Evolutionary conservation across 2,113 vertebrate species (phyloP).

Genomic region (Silurus glanis): DNA sequence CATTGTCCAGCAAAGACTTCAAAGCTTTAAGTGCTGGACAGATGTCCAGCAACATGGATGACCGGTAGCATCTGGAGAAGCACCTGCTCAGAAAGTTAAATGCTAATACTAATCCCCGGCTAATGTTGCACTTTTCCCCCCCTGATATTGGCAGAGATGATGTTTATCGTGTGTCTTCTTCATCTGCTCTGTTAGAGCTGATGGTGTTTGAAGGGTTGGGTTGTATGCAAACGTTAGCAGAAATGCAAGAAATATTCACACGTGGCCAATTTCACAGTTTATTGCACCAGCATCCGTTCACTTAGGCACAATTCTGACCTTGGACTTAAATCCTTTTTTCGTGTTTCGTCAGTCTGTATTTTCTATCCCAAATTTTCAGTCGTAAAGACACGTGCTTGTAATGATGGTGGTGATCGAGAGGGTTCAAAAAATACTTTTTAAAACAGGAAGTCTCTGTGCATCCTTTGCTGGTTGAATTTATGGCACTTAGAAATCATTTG

Average conservation of each 20-base stretch:
- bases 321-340: not conserved
- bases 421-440: no score
- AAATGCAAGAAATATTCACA: not conserved
- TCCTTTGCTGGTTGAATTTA: no score
- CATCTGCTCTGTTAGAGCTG: constrained; percentile 15
- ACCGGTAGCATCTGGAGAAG: constrained; percentile 10
- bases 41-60: constrained; percentile 4
- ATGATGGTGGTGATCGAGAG: not conserved
- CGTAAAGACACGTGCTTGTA: not conserved
- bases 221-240: not conserved
- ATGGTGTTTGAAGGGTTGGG: not conserved
- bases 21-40: constrained; percentile 24
- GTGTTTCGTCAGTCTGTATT: not conserved
- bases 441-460: no score
- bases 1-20: not conserved
- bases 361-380: not conserved
- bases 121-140: not conserved
- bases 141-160: not conserved
- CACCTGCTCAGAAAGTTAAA: constrained; percentile 26
- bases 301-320: not conserved
- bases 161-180: not conserved
- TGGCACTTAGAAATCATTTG: no score
- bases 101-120: constrained; percentile 20
- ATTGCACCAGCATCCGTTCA: not conserved
- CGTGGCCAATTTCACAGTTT: not conserved